Evolutionary conservation across 2,113 vertebrate genomes (phyloP).

Genomic region (Pungitius pungitius): DNA sequence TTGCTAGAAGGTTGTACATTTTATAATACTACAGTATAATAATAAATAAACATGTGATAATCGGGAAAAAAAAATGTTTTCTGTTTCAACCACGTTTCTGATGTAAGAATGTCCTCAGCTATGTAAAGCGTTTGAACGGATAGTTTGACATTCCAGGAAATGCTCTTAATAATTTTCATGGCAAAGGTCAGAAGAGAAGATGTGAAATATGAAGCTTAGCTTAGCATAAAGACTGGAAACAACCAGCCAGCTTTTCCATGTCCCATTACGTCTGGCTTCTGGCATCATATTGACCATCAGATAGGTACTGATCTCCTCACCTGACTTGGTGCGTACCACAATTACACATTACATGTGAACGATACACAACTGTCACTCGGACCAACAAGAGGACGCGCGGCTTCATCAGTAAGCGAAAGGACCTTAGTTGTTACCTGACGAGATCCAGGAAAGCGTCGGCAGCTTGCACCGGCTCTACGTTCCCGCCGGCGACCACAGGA

Average conservation of each 20-base stretch:
- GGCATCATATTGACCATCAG: not conserved
- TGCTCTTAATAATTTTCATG: not conserved
- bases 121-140: not conserved
- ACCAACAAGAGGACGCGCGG: not conserved
- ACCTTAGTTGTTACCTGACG: slow-evolving; percentile 83
- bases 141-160: not conserved
- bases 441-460: slow-evolving; percentile 95
- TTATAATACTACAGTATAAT: not conserved
- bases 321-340: not conserved
- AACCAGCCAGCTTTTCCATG: not conserved
- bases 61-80: not conserved
- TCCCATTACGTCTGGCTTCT: no score
- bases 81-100: not conserved
- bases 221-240: no score
- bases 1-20: not conserved
- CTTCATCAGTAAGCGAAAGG: not conserved
- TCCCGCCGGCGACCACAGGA: slow-evolving; percentile 79
- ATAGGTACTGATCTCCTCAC: not conserved
- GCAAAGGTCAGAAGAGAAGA: not conserved
- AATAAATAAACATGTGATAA: slow-evolving; percentile 6
- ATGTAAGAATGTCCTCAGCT: not conserved
- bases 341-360: not conserved
- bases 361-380: not conserved
- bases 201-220: slow-evolving; percentile 4
- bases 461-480: slow-evolving; percentile 88